Evolutionary conservation across 2,797 vertebrate species (phyloP), one percentile per base, ranked within the genome.

Genomic region (Pseudochaenichthys georgianus): DNA sequence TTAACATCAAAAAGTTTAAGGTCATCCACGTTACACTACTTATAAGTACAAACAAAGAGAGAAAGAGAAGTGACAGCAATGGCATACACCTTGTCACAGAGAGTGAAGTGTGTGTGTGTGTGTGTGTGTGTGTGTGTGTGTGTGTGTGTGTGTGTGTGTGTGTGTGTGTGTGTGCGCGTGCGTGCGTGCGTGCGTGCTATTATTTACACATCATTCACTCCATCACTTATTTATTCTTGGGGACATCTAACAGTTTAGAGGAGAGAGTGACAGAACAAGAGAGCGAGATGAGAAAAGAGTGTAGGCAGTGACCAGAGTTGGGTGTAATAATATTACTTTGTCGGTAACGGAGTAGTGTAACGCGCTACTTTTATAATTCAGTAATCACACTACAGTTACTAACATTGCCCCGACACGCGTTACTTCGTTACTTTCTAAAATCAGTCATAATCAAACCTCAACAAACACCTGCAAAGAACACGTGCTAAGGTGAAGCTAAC

Each of bases 81-180:
- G 57, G 78, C 64, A 64, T 62, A 59, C 64, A 82, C 78, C 50
- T 48, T 80, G 64, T 51, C 80, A 64, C 82, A 87, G 85, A 51
- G 34, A 70, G 70, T 58, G 54, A 70, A 75, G 54, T 23, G 69
- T 13, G n/a, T 53, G 47, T 69, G 34, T 57, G 48, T 55, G 19
- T 67, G 45, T 57, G 12, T 58, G 28, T 55, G 64, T 31, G 58
- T 13, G 19, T 34, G 63, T 31, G 28, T 42, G 46, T 42, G 50
- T 38, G 46, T 41, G n/a, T 70, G 66, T 52, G 46, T 57, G 48
- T 65, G 66, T 41, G 23, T 70, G 62, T 53, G 16, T 53, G 31
- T 31, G 53, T 45, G 46, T 43, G 31, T 52, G 63, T 28, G 52
- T 43, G 21, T 45, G n/a, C n/a, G 31, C 31, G 53, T 45, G 46